phyloP scores from a whole-genome alignment of 2,888 invertebrate genomes.

The Lissonota sp. region DNA sequence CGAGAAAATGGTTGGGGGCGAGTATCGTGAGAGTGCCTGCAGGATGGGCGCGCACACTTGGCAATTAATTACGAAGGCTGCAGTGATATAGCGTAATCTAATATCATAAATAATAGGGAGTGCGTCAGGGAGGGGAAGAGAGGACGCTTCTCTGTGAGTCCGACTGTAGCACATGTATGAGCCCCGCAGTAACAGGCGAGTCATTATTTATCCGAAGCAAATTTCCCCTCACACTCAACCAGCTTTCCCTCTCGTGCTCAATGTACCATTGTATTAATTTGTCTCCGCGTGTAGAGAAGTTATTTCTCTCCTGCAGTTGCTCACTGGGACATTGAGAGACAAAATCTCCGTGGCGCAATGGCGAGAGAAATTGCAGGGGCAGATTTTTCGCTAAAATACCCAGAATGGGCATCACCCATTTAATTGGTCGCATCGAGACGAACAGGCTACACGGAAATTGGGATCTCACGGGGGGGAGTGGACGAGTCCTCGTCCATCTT shows the following conservation, averaged over 20 bases:
- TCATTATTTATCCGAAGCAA: slow-evolving; percentile 72
- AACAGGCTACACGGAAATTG: slow-evolving; percentile 63
- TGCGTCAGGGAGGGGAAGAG: slow-evolving; percentile 23
- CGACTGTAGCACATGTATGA: slow-evolving; percentile 13
- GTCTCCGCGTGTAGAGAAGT: too few species aligned
- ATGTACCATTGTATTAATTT: too few species aligned
- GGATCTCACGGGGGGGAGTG: slow-evolving; percentile 55
- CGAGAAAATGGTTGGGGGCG: slow-evolving; percentile 61
- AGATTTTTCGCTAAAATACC: slow-evolving; percentile 43
- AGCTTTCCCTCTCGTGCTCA: neutral
- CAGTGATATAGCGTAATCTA: slow-evolving; percentile 75
- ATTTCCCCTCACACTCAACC: slow-evolving; percentile 52
- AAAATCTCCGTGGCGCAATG: too few species aligned
- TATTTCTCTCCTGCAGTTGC: too few species aligned
- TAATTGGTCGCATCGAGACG: slow-evolving; percentile 64
- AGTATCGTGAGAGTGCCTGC: slow-evolving; percentile 65
- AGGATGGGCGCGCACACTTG: slow-evolving; percentile 59
- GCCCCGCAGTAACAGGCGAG: slow-evolving; percentile 59
- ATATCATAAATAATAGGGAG: slow-evolving; percentile 76
- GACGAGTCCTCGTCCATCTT: slow-evolving; percentile 65
- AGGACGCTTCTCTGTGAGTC: neutral
- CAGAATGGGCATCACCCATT: slow-evolving; percentile 43
- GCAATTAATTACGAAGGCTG: slow-evolving; percentile 76
- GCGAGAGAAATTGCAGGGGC: too few species aligned
- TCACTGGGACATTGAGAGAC: too few species aligned